These are phyloP conservation scores for Montifringilla adamsi DNA, from an alignment of 2,113 vertebrate species.

Conservation along the genomic window DNA sequence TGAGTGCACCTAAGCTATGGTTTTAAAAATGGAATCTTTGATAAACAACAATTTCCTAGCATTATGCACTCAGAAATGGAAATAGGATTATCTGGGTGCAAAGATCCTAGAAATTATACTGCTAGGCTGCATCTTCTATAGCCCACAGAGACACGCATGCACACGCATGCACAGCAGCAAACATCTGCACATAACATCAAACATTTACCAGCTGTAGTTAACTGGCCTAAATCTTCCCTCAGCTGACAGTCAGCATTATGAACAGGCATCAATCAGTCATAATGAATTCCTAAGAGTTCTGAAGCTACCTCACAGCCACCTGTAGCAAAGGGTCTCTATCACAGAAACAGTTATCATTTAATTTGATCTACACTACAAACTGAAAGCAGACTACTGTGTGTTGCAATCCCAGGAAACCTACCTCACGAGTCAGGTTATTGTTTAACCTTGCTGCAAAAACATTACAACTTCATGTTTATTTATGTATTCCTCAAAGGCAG, in stretches of 20 bases:
- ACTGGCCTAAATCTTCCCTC: not conserved
- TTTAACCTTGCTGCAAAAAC: not conserved
- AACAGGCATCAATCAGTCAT: not conserved
- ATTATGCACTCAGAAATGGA: not conserved
- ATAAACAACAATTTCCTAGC: not conserved
- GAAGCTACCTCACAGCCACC: not conserved
- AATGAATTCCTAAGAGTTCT: not conserved
- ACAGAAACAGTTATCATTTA: rapidly evolving
- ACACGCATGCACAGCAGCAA: not conserved
- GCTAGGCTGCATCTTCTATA: not conserved
- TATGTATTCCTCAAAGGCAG: not conserved
- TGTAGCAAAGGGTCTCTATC: not conserved
- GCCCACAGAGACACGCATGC: not conserved
- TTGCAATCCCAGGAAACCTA: not conserved
- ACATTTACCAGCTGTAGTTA: not conserved
- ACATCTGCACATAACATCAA: not conserved
- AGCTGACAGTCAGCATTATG: not conserved
- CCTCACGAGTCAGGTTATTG: not conserved
- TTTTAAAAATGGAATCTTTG: not conserved
- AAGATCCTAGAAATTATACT: not conserved
- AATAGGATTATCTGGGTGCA: not conserved
- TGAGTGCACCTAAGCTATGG: not conserved
- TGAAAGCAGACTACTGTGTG: not conserved
- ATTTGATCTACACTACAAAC: not conserved
- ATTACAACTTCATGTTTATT: not conserved